phyloP scores from a whole-genome alignment of 2,797 vertebrate genomes.

The Ctenochaetus hawaiiensis region DNA sequence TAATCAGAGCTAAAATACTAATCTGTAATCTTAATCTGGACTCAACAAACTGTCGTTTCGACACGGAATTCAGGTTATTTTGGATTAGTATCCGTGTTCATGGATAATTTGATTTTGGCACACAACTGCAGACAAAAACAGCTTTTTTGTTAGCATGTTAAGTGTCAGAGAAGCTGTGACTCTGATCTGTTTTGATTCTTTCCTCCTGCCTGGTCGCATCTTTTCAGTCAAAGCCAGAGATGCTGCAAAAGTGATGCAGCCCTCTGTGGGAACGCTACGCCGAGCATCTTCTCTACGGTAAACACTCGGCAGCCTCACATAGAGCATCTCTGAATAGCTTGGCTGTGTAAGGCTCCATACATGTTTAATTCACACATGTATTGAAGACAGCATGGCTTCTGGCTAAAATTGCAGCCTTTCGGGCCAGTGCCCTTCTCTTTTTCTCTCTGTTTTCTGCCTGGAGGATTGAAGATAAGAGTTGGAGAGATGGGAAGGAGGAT shows the following conservation, averaged over 20 bases:
- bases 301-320: constrained; percentile 43
- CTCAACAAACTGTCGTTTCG: constrained; percentile 41
- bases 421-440: constrained; percentile 57
- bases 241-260: constrained; percentile 34
- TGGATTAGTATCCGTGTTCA: constrained; percentile 53
- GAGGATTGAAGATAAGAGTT: constrained; percentile 18
- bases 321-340: constrained; percentile 55
- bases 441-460: constrained; percentile 28
- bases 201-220: constrained; percentile 28
- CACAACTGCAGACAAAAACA: constrained; percentile 15
- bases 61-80: constrained; percentile 65
- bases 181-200: constrained; percentile 30
- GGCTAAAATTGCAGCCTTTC: constrained; percentile 68
- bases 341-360: constrained; percentile 55
- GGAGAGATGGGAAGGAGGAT: constrained; percentile 17
- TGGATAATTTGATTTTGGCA: constrained; percentile 16
- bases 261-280: constrained; percentile 10
- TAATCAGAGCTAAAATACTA: constrained; percentile 76
- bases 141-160: constrained; percentile 18
- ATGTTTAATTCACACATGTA: constrained; percentile 76
- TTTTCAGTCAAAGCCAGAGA: constrained; percentile 44
- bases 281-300: constrained; percentile 54
- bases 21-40: constrained; percentile 78
- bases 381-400: constrained; percentile 68
- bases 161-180: constrained; percentile 30